phyloP scores from a whole-genome alignment of 2,797 vertebrate species.

The Catostomus latipinnis region DNA sequence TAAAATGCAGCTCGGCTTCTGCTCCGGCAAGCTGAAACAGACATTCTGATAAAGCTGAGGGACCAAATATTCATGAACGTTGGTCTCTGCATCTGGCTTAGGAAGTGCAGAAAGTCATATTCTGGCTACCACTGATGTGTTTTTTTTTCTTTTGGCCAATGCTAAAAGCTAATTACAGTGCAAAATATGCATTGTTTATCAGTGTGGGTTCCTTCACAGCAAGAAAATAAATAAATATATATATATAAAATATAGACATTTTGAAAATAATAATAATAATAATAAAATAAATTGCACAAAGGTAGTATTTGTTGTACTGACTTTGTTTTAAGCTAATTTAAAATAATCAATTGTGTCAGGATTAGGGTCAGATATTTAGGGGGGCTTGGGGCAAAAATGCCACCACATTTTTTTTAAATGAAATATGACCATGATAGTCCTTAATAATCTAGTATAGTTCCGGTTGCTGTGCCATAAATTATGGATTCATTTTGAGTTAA shows the following conservation, averaged over 20 bases:
- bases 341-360: too few species aligned
- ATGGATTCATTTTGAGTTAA: too few species aligned
- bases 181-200: constrained; percentile 43
- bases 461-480: too few species aligned
- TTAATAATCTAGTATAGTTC: too few species aligned
- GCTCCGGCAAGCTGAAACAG: constrained; percentile 69
- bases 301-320: too few species aligned
- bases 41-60: constrained; percentile 73
- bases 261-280: too few species aligned
- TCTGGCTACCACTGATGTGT: not conserved
- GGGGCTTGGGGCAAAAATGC: too few species aligned
- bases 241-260: not conserved
- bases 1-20: constrained; percentile 75
- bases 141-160: constrained; percentile 21
- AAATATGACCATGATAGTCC: too few species aligned
- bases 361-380: too few species aligned
- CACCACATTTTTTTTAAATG: too few species aligned
- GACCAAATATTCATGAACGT: constrained; percentile 72
- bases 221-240: not conserved
- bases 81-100: constrained; percentile 44
- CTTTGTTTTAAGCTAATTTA: too few species aligned
- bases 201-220: constrained; percentile 16
- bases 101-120: constrained; percentile 15
- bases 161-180: constrained; percentile 21
- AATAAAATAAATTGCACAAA: too few species aligned